Evolutionary conservation across 2,797 vertebrate genomes (phyloP), one percentile per base, ranked within the genome.

Genomic region (Setipinna tenuifilis): DNA sequence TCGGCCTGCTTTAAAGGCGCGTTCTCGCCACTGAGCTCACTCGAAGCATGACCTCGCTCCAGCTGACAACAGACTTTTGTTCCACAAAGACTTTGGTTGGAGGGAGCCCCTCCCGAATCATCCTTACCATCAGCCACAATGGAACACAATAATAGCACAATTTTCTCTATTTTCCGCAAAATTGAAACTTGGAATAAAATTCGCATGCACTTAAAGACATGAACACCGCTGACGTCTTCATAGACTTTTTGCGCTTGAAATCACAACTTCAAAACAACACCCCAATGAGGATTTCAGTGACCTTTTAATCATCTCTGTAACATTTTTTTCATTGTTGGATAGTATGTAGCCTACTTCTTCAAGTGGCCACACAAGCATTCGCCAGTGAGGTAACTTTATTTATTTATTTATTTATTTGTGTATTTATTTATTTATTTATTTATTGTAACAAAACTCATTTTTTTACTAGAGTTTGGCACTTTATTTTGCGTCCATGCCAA

Each of bases 1-100:
- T 98, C 97, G 0, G 97, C 97, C 88, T 98, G 97, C 94, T 98
- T 98, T 95, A 98, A 98, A 95, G 97, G 97, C 83, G 93, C 94
- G 81, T 96, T 94, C 90, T 96, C 95, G 41, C 96, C 96, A 31
- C 91, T 96, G 48, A 92, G 94, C 87, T 93, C 96, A 83, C 88
- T 95, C 65, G 94, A 97, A 90, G 95, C 95, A 93, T 97, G 95
- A 97, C 95, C 93, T 92, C 90, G 58, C 59, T 83, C 81, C 25
- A 78, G 89, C 85, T 78, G 48, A 91, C 90, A 86, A 82, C 81
- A 93, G 89, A 90, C 88, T 89, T 87, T 85, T 87, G 90, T 90
- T 91, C 90, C 90, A 92, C 90, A 92, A 88, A 87, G 85, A 88
- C 91, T 90, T 89, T 90, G 89, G 91, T 83, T 41, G 35, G 54